Percentiles rank a stretch among this genome's conserved stretches.
These are phyloP conservation scores for Apus apus DNA, from an alignment of 2,113 vertebrate genomes.

Conservation along the genomic window DNA sequence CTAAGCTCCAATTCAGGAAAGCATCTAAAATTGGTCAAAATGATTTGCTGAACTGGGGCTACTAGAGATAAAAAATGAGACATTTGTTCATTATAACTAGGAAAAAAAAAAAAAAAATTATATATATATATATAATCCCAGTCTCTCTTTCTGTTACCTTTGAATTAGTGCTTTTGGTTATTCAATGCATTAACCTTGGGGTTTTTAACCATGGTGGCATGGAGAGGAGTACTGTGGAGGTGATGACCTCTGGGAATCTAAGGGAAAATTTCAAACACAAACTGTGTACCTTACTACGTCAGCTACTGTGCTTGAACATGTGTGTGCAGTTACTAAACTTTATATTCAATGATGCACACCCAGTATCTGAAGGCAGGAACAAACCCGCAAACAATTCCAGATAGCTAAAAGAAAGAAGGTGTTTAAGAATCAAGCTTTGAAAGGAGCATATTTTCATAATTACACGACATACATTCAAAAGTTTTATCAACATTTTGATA, in stretches of 20 bases:
- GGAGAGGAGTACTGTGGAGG: slow-evolving; percentile 26
- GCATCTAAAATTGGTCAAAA: background rate
- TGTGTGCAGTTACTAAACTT: slow-evolving; percentile 66
- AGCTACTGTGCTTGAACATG: slow-evolving; percentile 65
- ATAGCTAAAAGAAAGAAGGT: slow-evolving; percentile 70
- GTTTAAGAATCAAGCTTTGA: slow-evolving; percentile 43
- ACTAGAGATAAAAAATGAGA: background rate
- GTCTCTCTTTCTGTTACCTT: background rate
- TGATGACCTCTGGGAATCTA: slow-evolving; percentile 50
- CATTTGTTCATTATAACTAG: background rate
- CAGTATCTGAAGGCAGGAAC: slow-evolving; percentile 65
- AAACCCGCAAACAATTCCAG: slow-evolving; percentile 66
- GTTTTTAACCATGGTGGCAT: slow-evolving; percentile 41
- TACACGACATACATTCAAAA: background rate
- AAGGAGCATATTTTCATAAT: background rate
- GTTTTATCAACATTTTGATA: background rate
- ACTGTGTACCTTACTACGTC: slow-evolving; percentile 68
- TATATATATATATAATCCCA: background rate
- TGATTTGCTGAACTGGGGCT: background rate
- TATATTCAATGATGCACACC: slow-evolving; percentile 69
- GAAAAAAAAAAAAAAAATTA: background rate
- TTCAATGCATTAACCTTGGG: slow-evolving; percentile 72
- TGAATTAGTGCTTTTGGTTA: slow-evolving; percentile 20
- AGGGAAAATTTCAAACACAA: slow-evolving; percentile 60
- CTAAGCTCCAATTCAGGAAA: slow-evolving; percentile 34